Evolutionary conservation across 2,888 invertebrate species (phyloP).

Genomic region (Hypselothyrea guttata): DNA sequence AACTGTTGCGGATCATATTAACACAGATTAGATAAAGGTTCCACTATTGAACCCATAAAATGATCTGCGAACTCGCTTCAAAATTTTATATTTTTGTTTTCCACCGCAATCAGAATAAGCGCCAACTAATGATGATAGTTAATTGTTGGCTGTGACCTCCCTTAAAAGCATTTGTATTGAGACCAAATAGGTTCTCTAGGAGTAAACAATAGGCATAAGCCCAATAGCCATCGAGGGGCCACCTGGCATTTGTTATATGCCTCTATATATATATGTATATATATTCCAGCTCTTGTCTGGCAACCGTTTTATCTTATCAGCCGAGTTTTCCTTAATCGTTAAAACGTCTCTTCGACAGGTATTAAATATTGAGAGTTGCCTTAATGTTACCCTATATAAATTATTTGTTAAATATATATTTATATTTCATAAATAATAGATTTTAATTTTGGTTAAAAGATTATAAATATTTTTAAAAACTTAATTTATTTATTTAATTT

Average conservation of each 20-base stretch:
- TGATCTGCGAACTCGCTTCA: constrained; percentile 18
- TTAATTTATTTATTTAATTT: too few relatives aligned
- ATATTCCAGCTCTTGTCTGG: too few relatives aligned
- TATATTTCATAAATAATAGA: too few relatives aligned
- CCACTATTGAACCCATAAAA: constrained; percentile 22
- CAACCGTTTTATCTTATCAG: constrained; percentile 38
- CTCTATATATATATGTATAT: too few relatives aligned
- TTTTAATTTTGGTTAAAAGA: too few relatives aligned
- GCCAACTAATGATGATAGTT: constrained; percentile 37
- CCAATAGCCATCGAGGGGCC: not conserved
- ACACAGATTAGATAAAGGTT: constrained; percentile 56
- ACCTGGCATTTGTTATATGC: not conserved
- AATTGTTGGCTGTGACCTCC: not conserved
- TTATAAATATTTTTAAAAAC: too few relatives aligned
- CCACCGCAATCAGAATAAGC: not conserved
- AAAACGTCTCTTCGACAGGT: not conserved
- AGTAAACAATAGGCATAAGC: constrained; percentile 1
- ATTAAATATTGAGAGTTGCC: not conserved
- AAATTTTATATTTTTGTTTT: not conserved
- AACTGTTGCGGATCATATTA: constrained; percentile 49
- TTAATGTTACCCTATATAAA: constrained; percentile 20
- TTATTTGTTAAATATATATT: not conserved
- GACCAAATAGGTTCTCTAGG: not conserved
- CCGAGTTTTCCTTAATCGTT: constrained; percentile 14
- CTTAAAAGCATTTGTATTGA: not conserved